Percentiles rank a stretch among this genome's conserved stretches.
These are phyloP conservation scores for Actinia tenebrosa DNA, from an alignment of 64 coral and sea anemone genomes.

Conservation along the genomic window DNA sequence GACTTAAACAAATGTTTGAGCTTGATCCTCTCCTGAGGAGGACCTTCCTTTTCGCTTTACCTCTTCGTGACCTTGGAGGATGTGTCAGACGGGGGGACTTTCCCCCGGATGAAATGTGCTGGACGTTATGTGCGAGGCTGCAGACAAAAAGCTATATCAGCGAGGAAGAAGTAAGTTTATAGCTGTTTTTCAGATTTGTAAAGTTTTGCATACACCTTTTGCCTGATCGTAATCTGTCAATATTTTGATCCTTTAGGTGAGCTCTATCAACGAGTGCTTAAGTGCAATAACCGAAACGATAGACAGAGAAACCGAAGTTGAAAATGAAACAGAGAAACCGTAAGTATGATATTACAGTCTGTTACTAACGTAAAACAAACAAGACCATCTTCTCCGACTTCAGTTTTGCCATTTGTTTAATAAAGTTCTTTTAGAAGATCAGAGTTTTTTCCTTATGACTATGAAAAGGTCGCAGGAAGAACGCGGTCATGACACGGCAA, in stretches of 20 bases:
- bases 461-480: too few relatives aligned
- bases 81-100: background rate
- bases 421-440: too few relatives aligned
- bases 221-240: background rate
- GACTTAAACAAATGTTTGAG: conserved; percentile 23
- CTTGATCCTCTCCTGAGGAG: conserved; percentile 34
- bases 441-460: too few relatives aligned
- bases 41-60: conserved; percentile 31
- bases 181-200: too few relatives aligned
- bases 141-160: background rate
- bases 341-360: background rate
- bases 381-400: too few relatives aligned
- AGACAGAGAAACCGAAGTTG: background rate
- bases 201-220: background rate
- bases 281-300: background rate
- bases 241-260: background rate
- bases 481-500: too few relatives aligned
- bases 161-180: conserved; percentile 19
- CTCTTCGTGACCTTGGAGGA: conserved; percentile 18
- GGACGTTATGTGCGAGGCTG: conserved; percentile 19
- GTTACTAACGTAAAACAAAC: too few relatives aligned
- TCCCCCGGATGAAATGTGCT: conserved; percentile 12
- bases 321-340: background rate
- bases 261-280: background rate
- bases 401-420: too few relatives aligned